Conservation (phyloP, 2,113 vertebrate species). For the Salvelinus fontinalis region DNA sequence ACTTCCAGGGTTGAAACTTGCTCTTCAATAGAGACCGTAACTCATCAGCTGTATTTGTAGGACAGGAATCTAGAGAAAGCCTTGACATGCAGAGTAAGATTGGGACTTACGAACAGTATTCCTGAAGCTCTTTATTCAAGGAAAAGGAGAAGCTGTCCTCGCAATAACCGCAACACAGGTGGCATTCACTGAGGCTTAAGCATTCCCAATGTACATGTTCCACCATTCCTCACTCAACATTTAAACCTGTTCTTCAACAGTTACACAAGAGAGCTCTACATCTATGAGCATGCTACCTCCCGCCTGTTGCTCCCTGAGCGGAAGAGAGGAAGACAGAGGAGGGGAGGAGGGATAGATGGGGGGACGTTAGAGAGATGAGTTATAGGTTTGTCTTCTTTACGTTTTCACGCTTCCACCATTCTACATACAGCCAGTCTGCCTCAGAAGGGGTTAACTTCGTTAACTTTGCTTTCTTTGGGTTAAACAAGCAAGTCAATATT, state of each 20-base stretch:
- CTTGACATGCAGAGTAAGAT: background rate
- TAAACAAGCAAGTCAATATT: background rate
- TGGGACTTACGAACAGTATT: slow-evolving; percentile 14
- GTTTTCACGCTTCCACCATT: background rate
- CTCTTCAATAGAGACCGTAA: background rate
- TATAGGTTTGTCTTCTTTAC: too few relatives aligned
- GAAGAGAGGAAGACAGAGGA: slow-evolving; percentile 1
- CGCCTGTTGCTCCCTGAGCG: slow-evolving; percentile 9
- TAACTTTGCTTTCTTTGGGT: background rate
- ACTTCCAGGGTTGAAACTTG: background rate
- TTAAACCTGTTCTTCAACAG: slow-evolving; percentile 65
- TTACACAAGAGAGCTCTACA: slow-evolving; percentile 37
- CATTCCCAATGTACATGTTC: slow-evolving; percentile 48
- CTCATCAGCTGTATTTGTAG: background rate
- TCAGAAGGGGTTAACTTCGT: background rate
- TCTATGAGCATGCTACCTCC: slow-evolving; percentile 15
- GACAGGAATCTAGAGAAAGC: background rate
- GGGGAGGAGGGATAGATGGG: background rate
- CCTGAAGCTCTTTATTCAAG: slow-evolving; percentile 1
- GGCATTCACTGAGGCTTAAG: slow-evolving; percentile 30
- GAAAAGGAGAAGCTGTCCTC: slow-evolving; percentile 41
- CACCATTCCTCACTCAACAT: slow-evolving; percentile 24
- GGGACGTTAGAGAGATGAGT: background rate
- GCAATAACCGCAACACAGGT: slow-evolving; percentile 30
- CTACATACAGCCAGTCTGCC: background rate